These are phyloP conservation scores for Anadara kagoshimensis DNA, from an alignment of 1,140 invertebrate species.

Conservation along the genomic window DNA sequence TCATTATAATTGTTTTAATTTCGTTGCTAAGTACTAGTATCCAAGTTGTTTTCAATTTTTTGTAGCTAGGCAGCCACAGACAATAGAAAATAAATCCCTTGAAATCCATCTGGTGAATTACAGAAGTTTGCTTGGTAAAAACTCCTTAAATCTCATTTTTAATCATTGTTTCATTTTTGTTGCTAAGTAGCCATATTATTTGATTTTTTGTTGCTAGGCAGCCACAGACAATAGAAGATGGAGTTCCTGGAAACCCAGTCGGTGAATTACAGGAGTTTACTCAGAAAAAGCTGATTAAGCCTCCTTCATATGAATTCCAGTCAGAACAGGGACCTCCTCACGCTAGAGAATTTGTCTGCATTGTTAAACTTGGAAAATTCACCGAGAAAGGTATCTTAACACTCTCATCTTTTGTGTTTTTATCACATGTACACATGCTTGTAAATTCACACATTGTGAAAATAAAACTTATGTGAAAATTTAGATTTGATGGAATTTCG, in stretches of 20 bases:
- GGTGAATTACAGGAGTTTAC: slow-evolving; percentile 96
- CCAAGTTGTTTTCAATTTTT: no score
- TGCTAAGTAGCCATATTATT: no score
- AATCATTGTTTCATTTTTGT: no score
- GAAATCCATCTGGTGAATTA: no score
- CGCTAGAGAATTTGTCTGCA: slow-evolving; percentile 92
- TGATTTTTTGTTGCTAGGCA: no score
- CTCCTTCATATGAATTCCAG: slow-evolving; percentile 90
- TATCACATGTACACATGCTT: not conserved
- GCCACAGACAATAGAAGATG: slow-evolving; percentile 43
- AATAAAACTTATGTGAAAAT: no score
- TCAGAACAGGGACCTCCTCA: slow-evolving; percentile 92
- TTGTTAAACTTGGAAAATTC: slow-evolving; percentile 78
- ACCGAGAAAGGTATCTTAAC: slow-evolving; percentile 87
- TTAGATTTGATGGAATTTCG: no score
- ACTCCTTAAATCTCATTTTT: slow-evolving; percentile 53
- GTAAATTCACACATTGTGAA: no score
- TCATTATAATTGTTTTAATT: no score
- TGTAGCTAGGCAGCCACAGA: no score
- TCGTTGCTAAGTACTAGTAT: no score
- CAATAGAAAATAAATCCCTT: slow-evolving; percentile 51
- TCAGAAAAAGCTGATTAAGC: slow-evolving; percentile 95
- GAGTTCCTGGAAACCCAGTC: slow-evolving; percentile 85
- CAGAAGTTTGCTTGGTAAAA: no score
- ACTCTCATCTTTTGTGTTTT: not conserved